A percentile compares a stretch with the other conserved stretches of the same genome.
phyloP scores from a whole-genome alignment of 1,140 invertebrate species.

The Cheumatopsyche charites region DNA sequence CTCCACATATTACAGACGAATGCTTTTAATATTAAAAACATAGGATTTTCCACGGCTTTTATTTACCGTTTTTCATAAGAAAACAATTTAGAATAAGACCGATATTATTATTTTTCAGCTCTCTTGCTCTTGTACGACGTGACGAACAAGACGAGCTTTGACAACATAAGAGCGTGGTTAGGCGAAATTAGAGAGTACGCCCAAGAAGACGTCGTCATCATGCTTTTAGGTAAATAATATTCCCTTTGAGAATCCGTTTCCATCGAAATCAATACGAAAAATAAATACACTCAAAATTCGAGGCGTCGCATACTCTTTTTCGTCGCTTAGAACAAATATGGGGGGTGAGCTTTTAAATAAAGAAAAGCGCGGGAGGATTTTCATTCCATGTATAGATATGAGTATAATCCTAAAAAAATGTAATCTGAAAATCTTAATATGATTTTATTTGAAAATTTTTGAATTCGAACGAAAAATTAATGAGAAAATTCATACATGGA shows the following conservation, averaged over 20 bases:
- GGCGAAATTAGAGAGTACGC: slow-evolving; percentile 86
- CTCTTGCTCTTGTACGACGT: slow-evolving; percentile 91
- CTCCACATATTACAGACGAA: too few species aligned
- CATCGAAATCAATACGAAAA: background rate
- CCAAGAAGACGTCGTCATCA: slow-evolving; percentile 86
- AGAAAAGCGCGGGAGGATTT: background rate
- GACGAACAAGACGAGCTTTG: slow-evolving; percentile 86
- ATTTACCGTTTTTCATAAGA: too few species aligned
- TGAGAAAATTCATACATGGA: too few species aligned
- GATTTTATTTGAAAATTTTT: too few species aligned
- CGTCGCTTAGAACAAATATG: too few species aligned
- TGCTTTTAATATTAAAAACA: too few species aligned
- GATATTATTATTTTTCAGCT: slow-evolving; percentile 65
- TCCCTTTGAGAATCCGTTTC: background rate
- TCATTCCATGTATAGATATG: too few species aligned
- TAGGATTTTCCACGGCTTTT: too few species aligned
- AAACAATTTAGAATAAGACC: too few species aligned
- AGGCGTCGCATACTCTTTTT: background rate
- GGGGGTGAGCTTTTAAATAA: background rate
- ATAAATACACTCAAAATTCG: background rate
- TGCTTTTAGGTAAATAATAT: slow-evolving; percentile 76
- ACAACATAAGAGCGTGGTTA: slow-evolving; percentile 88
- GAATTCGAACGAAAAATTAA: too few species aligned
- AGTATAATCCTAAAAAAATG: too few species aligned
- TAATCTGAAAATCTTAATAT: too few species aligned